Evolutionary conservation across 2,797 vertebrate genomes (phyloP).

Genomic region (Enoplosus armatus): DNA sequence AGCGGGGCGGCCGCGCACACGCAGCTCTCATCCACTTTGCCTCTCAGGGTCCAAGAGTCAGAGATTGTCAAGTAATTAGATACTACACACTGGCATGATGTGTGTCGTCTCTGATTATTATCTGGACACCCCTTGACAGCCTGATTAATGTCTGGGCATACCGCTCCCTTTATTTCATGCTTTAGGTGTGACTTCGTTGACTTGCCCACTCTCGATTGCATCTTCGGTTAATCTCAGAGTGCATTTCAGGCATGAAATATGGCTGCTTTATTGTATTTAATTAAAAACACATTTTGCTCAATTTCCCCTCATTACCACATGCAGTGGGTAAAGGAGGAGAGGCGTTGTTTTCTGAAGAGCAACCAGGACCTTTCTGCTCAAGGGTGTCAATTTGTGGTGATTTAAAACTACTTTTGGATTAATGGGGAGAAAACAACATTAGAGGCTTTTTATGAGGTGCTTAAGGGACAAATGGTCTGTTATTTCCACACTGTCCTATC

Average conservation of each 20-base stretch:
- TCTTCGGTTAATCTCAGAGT: constrained; percentile 53
- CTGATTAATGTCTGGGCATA: constrained; percentile 59
- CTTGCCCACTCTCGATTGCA: constrained; percentile 38
- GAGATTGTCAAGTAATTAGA: constrained; percentile 67
- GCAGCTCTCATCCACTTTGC: constrained; percentile 59
- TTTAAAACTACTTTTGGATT: constrained; percentile 77
- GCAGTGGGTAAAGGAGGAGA: constrained; percentile 16
- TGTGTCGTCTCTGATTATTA: constrained; percentile 61
- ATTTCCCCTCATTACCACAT: constrained; percentile 68
- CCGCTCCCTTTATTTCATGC: constrained; percentile 23
- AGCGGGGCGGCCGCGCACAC: constrained; percentile 27
- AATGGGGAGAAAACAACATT: constrained; percentile 75
- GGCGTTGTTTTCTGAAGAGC: constrained; percentile 43
- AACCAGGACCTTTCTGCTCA: constrained; percentile 51
- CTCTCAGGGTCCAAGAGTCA: constrained; percentile 58
- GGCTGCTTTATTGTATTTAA: constrained; percentile 70
- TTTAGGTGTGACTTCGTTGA: constrained; percentile 54
- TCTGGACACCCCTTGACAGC: constrained; percentile 50
- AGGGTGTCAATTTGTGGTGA: constrained; percentile 72
- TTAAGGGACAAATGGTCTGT: constrained; percentile 67
- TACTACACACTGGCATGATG: constrained; percentile 42
- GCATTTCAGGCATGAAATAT: constrained; percentile 56
- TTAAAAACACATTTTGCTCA: constrained; percentile 79
- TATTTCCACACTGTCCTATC: constrained; percentile 62
- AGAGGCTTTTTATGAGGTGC: constrained; percentile 66